A percentile compares a stretch with the other conserved stretches of the same genome.
These are phyloP conservation scores for Stenopsyche tienmushanensis DNA, from an alignment of 1,140 invertebrate species.

Conservation along the genomic window DNA sequence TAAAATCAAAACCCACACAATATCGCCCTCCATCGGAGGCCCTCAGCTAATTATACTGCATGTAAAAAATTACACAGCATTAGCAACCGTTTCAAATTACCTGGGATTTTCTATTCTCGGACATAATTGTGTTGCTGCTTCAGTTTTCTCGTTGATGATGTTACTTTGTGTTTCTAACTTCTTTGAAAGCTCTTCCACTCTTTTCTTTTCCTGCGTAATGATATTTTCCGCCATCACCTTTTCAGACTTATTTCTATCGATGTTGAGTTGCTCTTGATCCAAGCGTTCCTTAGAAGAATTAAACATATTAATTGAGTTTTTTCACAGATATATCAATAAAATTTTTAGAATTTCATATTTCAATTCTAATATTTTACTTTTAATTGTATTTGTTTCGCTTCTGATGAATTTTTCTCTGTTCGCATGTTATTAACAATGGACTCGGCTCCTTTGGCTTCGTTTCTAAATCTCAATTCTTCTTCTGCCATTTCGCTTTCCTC, in stretches of 20 bases:
- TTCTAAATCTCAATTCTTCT: conserved; percentile 24
- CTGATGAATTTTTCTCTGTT: conserved; percentile 16
- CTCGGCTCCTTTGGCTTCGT: conserved; percentile 20
- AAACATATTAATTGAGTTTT: conserved; percentile 7
- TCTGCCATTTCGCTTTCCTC: conserved; percentile 36
- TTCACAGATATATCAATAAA: background rate
- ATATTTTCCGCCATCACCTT: conserved; percentile 39
- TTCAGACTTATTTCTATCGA: conserved; percentile 45
- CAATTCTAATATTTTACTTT: no score
- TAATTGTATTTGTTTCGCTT: conserved; percentile 17
- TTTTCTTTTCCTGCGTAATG: conserved; percentile 44
- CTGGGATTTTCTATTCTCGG: conserved; percentile 51
- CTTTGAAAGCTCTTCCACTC: conserved; percentile 45
- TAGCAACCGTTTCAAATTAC: no score
- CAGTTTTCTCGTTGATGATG: conserved; percentile 42
- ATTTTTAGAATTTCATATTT: no score
- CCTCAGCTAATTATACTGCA: no score
- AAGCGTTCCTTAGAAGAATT: conserved; percentile 45
- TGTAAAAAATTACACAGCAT: no score
- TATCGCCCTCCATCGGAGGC: no score
- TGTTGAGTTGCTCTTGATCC: conserved; percentile 46
- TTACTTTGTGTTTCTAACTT: conserved; percentile 47
- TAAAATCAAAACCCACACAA: no score
- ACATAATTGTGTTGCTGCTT: conserved; percentile 47
- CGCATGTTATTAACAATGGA: background rate